A percentile compares a stretch with the other conserved stretches of the same genome.
These are phyloP conservation scores for Anguilla anguilla DNA, from an alignment of 2,797 vertebrate genomes.

Conservation along the genomic window DNA sequence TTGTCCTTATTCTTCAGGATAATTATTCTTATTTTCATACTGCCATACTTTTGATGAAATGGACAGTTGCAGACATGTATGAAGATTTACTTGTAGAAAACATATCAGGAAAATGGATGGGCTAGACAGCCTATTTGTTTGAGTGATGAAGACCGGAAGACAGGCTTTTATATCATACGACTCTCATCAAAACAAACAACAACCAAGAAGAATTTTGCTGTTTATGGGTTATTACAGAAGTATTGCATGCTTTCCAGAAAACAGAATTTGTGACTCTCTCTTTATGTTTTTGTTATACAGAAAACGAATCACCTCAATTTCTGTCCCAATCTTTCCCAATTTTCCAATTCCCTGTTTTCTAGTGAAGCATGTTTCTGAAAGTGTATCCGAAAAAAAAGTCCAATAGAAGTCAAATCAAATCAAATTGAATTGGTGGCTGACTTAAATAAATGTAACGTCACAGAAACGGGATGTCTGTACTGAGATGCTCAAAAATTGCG, in stretches of 20 bases:
- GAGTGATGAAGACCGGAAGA: not conserved
- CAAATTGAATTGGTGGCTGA: not conserved
- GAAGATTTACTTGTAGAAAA: not conserved
- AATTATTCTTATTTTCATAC: conserved; percentile 6
- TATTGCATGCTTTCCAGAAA: not conserved
- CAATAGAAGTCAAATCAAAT: not conserved
- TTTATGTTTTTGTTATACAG: not conserved
- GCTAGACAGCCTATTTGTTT: not conserved
- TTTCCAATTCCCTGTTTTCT: not conserved
- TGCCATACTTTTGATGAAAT: not conserved
- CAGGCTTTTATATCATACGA: not conserved
- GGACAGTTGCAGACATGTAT: not conserved
- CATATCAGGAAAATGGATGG: not conserved
- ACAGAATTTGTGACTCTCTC: not conserved
- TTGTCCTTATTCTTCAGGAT: not conserved
- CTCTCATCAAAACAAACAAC: not conserved
- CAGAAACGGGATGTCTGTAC: not conserved
- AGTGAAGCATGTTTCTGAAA: not conserved
- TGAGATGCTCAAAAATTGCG: not conserved
- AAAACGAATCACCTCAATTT: not conserved
- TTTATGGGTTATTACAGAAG: not conserved
- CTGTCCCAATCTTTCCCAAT: not conserved
- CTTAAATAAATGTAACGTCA: not conserved
- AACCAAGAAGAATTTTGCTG: not conserved
- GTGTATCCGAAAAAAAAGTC: not conserved